A percentile compares a stretch with the other conserved stretches of the same genome.
phyloP scores from a whole-genome alignment of 2,888 invertebrate species.

The Microctonus aethiopoides region DNA sequence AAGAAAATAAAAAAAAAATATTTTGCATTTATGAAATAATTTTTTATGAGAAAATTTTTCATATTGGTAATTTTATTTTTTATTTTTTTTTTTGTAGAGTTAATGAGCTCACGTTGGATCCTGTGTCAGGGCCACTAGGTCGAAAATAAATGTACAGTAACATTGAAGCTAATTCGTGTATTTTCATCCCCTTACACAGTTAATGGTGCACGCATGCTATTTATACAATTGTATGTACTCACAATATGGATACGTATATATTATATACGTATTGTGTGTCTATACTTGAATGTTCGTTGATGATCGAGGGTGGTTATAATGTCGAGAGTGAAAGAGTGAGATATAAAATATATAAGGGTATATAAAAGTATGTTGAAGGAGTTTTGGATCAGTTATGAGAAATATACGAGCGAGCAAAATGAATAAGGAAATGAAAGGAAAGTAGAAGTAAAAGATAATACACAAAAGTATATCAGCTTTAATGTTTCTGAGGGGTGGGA shows the following conservation, averaged over 20 bases:
- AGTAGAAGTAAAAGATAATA: slow-evolving; percentile 35
- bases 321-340: slow-evolving; percentile 22
- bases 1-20: too few species aligned
- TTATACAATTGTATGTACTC: slow-evolving; percentile 28
- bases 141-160: slow-evolving; percentile 21
- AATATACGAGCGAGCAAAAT: neutral
- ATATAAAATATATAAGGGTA: slow-evolving; percentile 1
- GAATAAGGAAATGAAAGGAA: slow-evolving; percentile 25
- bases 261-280: neutral
- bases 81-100: neutral
- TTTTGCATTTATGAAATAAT: too few species aligned
- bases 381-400: too few species aligned
- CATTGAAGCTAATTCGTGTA: slow-evolving; percentile 34
- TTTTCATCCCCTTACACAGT: slow-evolving; percentile 23
- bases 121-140: slow-evolving; percentile 16
- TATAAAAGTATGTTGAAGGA: neutral
- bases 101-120: neutral
- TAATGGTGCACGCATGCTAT: slow-evolving; percentile 32
- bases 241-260: slow-evolving; percentile 21
- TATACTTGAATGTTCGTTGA: slow-evolving; percentile 23
- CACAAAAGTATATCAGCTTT: slow-evolving; percentile 43
- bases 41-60: too few species aligned
- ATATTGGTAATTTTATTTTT: too few species aligned
- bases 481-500: slow-evolving; percentile 45
- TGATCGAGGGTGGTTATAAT: slow-evolving; percentile 29